Evolutionary conservation across 2,113 vertebrate genomes (phyloP), one percentile per base, ranked within the genome.

Genomic region (Cynopterus brachyotis): DNA sequence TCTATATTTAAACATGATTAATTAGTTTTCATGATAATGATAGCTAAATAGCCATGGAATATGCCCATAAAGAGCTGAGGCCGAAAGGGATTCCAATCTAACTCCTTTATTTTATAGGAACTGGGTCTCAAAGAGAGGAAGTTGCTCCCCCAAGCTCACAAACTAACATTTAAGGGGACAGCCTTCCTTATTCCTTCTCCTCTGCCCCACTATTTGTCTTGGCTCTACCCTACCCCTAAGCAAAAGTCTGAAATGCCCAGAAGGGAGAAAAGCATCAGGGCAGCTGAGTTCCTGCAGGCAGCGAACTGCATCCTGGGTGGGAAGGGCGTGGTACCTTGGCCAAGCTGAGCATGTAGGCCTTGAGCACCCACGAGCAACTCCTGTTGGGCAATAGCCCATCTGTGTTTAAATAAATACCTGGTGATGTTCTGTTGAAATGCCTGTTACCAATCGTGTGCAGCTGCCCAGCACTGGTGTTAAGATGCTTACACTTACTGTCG

Each of bases 361-460:
- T 7, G 28, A 47, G 16, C 35, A 50, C 55, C 26, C 45, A 24
- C 26, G 7, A 79, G 80, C 76, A 94, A 72, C 9, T 35, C n/a
- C n/a, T 69, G 66, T 95, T 91, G 95, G 86, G 95, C 57, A 94
- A 96, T 0, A 9, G 55, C 57, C 69, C 47, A 13, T 35, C 67
- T 83, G 64, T 95, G 91, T 86, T 80, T 69, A 79, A 94, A 75
- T 69, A 79, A 94, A 75, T 37, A 37, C 50, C 37, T 32, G 62
- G 47, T 19, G 11, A 59, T 53, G 76, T 66, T 89, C 85, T 96
- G 94, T 96, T 59, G 96, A 60, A 94, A 94, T 0, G 32, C 12
- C 3, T 35, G 19, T 72, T 87, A 37, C 64, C 5, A 24, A 16
- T 8, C 0, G n/a, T 60, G 37, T 24, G 60, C 9, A 30, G 80